These are phyloP conservation scores for Meganola albula DNA, from an alignment of 2,888 invertebrate genomes.

Conservation along the genomic window DNA sequence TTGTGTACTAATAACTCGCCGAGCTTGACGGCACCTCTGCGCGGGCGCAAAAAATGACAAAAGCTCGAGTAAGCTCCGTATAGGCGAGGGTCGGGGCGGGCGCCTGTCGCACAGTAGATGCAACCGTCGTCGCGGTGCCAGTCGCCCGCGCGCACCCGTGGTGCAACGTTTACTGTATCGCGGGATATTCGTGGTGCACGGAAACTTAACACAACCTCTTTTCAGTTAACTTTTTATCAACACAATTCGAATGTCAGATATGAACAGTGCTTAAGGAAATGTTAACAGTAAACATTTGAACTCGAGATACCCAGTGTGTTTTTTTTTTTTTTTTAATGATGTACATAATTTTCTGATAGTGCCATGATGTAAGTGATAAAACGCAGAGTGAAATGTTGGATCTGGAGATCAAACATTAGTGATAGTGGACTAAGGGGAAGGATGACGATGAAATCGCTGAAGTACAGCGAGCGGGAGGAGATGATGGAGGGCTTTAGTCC, in stretches of 20 bases:
- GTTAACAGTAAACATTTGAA: conserved; percentile 33
- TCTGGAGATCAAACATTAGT: conserved; percentile 47
- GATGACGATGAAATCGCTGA: conserved; percentile 81
- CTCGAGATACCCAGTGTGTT: conserved; percentile 34
- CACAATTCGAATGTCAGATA: conserved; percentile 7
- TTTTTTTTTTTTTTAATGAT: conserved; percentile 29
- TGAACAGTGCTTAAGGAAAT: conserved; percentile 23
- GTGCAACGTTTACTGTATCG: conserved; percentile 13
- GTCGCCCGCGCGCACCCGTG: conserved; percentile 48
- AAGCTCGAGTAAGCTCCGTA: conserved; percentile 47
- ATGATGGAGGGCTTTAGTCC: conserved; percentile 77
- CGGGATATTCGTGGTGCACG: conserved; percentile 8
- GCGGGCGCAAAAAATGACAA: conserved; percentile 76
- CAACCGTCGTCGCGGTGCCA: conserved; percentile 36
- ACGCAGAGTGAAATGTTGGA: conserved; percentile 54
- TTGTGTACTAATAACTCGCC: conserved; percentile 70
- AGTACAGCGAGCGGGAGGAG: conserved; percentile 74
- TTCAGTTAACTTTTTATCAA: conserved; percentile 15
- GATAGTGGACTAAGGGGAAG: conserved; percentile 57
- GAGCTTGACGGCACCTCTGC: conserved; percentile 75
- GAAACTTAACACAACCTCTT: no score
- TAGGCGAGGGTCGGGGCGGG: conserved; percentile 61
- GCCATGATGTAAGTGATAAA: conserved; percentile 64
- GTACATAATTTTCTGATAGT: conserved; percentile 36
- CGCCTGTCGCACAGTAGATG: conserved; percentile 29